Evolutionary conservation across 2,888 invertebrate species (phyloP).

Genomic region (Adelphocoris suturalis): DNA sequence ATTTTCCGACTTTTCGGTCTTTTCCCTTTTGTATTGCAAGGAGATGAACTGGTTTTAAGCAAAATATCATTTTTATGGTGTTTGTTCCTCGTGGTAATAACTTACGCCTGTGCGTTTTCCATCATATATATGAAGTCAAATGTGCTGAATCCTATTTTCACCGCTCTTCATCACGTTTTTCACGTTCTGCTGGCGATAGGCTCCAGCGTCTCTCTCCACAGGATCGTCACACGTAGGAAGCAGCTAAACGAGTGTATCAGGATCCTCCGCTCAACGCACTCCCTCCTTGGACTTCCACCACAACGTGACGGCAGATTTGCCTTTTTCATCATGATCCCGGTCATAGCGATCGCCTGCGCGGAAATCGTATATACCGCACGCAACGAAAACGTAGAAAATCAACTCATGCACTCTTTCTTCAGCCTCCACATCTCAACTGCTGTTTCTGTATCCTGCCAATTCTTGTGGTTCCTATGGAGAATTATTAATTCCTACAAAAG

Average conservation of each 20-base stretch:
- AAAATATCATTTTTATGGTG: not conserved
- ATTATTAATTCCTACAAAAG: not conserved
- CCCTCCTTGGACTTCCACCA: not conserved
- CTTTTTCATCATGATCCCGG: not conserved
- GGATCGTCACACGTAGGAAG: not conserved
- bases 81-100: not conserved
- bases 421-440: not conserved
- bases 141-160: not conserved
- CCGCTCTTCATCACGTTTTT: not conserved
- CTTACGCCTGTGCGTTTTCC: not conserved
- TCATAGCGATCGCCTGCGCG: not conserved
- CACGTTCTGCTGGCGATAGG: not conserved
- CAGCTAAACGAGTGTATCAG: not conserved
- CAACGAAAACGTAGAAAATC: not conserved
- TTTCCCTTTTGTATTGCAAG: not conserved
- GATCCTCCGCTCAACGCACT: not conserved
- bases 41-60: not conserved
- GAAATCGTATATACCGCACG: not conserved
- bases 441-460: not conserved
- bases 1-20: not conserved
- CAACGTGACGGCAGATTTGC: not conserved
- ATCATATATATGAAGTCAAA: not conserved
- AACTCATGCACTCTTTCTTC: not conserved
- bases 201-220: not conserved
- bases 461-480: not conserved